Evolutionary conservation across 1,140 invertebrate genomes (phyloP).

Genomic region (Magallana angulata): DNA sequence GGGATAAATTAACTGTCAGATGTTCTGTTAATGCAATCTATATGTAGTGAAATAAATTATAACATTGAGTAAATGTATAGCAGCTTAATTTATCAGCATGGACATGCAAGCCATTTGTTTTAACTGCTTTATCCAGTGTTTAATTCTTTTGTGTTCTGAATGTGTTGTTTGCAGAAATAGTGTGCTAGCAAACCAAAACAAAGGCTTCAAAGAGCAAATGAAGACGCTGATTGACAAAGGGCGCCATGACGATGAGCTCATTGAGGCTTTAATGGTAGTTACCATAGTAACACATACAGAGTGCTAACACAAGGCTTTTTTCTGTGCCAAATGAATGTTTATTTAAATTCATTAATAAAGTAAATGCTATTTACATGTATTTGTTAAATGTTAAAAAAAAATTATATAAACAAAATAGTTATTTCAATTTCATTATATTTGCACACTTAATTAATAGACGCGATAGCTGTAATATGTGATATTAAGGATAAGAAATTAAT

Average conservation of each 20-base stretch:
- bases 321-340: not conserved
- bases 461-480: no score
- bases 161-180: slow-evolving; percentile 71
- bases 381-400: not conserved
- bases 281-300: not conserved
- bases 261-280: slow-evolving; percentile 75
- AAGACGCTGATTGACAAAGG: slow-evolving; percentile 76
- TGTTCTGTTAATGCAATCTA: no score
- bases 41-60: no score
- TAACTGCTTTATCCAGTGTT: not conserved
- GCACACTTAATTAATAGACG: no score
- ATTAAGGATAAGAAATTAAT: not conserved
- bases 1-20: no score
- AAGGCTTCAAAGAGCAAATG: slow-evolving; percentile 73
- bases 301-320: not conserved
- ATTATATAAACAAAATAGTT: not conserved
- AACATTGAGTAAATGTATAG: no score
- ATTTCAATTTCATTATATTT: no score
- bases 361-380: not conserved
- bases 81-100: no score
- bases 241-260: slow-evolving; percentile 77
- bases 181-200: slow-evolving; percentile 74
- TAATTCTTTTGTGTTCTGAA: not conserved
- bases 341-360: not conserved
- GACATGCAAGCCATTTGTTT: no score